Evolutionary conservation across 2,113 vertebrate species (phyloP).

Genomic region (Otocyon megalotis): DNA sequence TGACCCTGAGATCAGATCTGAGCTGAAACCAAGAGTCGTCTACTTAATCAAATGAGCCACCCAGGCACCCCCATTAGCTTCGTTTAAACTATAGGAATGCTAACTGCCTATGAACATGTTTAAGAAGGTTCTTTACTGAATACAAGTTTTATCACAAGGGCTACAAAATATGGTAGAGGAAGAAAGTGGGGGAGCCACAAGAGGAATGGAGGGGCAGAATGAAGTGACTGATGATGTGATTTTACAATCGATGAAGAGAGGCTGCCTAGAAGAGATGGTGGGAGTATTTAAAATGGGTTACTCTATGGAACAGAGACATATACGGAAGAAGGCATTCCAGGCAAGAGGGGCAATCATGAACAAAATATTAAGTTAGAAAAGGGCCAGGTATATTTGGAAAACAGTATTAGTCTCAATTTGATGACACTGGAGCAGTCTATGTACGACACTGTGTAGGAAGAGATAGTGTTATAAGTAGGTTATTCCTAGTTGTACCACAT

Average conservation of each 20-base stretch:
- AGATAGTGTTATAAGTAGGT: not conserved
- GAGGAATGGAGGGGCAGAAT: not conserved
- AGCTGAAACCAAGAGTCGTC: no score
- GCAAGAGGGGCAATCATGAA: not conserved
- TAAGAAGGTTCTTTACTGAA: not conserved
- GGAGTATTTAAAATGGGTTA: not conserved
- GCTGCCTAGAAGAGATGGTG: not conserved
- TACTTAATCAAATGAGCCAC: no score
- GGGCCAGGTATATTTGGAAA: not conserved
- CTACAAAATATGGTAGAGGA: not conserved
- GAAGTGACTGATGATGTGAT: not conserved
- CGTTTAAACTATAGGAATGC: no score
- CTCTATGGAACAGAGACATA: not conserved
- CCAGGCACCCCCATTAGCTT: no score
- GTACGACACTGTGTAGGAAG: rapidly evolving
- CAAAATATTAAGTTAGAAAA: not conserved
- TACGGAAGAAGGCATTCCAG: not conserved
- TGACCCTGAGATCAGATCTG: no score
- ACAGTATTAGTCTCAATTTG: not conserved
- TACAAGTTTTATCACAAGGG: not conserved
- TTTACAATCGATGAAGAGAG: not conserved
- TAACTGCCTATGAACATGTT: not conserved
- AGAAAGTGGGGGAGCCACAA: not conserved
- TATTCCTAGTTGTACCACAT: not conserved
- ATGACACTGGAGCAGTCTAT: not conserved